These are phyloP conservation scores for Taurulus bubalis DNA, from an alignment of 2,113 vertebrate genomes.

Conservation along the genomic window DNA sequence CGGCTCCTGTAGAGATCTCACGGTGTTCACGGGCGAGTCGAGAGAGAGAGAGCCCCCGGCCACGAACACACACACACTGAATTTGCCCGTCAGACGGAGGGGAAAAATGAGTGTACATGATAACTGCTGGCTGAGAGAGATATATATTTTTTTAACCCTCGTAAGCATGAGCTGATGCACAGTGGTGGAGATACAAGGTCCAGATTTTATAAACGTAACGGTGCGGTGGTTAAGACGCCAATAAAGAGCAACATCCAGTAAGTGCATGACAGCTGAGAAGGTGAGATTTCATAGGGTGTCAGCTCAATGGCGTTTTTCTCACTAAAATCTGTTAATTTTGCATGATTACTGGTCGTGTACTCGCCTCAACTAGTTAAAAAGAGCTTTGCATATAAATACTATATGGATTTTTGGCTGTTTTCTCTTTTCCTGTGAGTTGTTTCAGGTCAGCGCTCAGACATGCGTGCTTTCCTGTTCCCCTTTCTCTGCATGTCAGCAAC, in stretches of 20 bases:
- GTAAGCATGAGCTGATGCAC: conserved; percentile 17
- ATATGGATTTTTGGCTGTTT: background rate
- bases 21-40: conserved; percentile 30
- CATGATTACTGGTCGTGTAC: background rate
- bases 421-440: background rate
- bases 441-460: conserved; percentile 15
- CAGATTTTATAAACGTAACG: background rate
- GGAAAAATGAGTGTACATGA: conserved; percentile 34
- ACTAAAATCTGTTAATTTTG: background rate
- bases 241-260: conserved; percentile 1
- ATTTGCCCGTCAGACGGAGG: conserved; percentile 30
- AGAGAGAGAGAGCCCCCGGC: conserved; percentile 33
- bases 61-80: conserved; percentile 25
- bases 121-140: conserved; percentile 47
- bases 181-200: background rate
- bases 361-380: background rate
- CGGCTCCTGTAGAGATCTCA: conserved; percentile 30
- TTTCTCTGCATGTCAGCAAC: conserved; percentile 12
- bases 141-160: background rate
- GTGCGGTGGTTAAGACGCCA: background rate
- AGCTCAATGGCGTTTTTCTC: background rate
- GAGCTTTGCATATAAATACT: background rate
- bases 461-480: background rate
- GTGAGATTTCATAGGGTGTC: background rate
- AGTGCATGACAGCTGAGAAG: background rate